Evolutionary conservation across 2,113 vertebrate species (phyloP).

Genomic region (Vidua chalybeata): DNA sequence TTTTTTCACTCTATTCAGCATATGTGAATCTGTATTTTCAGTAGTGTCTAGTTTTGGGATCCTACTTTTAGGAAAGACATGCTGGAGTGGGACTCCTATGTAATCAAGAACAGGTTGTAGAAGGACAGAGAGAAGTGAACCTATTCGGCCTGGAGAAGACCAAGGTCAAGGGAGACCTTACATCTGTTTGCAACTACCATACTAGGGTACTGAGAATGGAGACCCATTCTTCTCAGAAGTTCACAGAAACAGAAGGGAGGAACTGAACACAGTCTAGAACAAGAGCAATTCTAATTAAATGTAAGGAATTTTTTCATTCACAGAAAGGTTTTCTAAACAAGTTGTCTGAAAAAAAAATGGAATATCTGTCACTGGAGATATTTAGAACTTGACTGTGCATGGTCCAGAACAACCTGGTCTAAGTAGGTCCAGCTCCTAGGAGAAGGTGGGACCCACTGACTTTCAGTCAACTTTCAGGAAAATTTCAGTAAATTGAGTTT

Average conservation of each 20-base stretch:
- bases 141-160: not conserved
- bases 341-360: not conserved
- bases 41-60: not conserved
- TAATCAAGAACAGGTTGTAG: not conserved
- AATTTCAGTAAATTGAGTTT: not conserved
- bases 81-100: not conserved
- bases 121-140: not conserved
- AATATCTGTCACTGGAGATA: not conserved
- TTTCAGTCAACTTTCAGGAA: not conserved
- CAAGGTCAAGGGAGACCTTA: not conserved
- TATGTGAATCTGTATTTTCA: not conserved
- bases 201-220: not conserved
- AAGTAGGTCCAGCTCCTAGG: not conserved
- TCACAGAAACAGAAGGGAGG: not conserved
- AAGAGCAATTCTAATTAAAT: not conserved
- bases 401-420: not conserved
- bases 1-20: not conserved
- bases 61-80: not conserved
- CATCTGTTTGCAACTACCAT: not conserved
- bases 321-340: not conserved
- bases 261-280: not conserved
- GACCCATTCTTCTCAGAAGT: not conserved
- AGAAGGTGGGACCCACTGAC: fast-evolving
- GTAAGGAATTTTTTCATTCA: not conserved
- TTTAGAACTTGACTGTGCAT: not conserved